Base-by-base conservation (phyloP, 1,140 invertebrate species). In the Patella vulgata region DNA sequence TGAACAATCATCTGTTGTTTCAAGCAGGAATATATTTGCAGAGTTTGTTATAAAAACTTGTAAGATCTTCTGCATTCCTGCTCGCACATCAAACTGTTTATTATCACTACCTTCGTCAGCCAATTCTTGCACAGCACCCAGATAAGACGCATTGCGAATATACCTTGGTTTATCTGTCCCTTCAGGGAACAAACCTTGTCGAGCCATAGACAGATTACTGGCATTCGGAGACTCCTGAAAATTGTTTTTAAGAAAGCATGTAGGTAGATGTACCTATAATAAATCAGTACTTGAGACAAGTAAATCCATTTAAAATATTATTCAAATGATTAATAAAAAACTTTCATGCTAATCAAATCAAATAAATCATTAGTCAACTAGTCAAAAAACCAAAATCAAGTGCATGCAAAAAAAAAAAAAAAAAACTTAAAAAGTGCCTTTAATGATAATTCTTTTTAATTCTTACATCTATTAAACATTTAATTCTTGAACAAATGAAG, bases 1-100 rank as follows among this genome's bases (percentile, higher is more conserved):
- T 48, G 48, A 43, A 36, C 33, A 57, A 19, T 71, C 70, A 43
- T 73, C 69, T 4, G 75, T 72, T 9, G 72, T 64, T 44, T 71
- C 55, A 11, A 77, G 61, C 25, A 80, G 68, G 61, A 98, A 98
- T 44, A 98, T 94, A 85, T 97, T 95, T 9, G 94, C 92, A 2
- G 95, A 93, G 88, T 97, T 95, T 44, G 94, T 96, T 78, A 98
- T 93, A 82, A 98, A 98, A 30, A 97, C 88, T 86, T 96, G 93
- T 8, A 97, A 84, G 8, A 96, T 89, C 86, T 96, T 96, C 88
- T 96, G 85, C 54, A 87, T 59, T n/a, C 84, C 86, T 33, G 82
- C 84, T 39, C 78, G 63, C 3, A 85, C 77, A 66, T 77, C 71
- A 59, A 53, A 63, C 60, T 73, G 63, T 8, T 57, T 57, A 23